Conservation (phyloP, 2,113 vertebrate genomes). For the Myiopsitta monachus region DNA sequence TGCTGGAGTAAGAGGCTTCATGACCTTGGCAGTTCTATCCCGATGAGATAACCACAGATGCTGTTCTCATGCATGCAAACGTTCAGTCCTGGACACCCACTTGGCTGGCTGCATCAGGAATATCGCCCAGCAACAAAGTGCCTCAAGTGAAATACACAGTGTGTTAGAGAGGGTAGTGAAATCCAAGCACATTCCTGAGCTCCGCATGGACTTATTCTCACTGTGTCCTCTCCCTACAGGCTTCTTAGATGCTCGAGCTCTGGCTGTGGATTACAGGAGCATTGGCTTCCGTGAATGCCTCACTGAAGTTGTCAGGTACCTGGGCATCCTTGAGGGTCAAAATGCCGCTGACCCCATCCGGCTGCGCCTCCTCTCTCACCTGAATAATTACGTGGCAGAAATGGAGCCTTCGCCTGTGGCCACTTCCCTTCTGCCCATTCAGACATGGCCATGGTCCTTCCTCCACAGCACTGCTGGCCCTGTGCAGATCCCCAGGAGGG, state of each 20-base stretch:
- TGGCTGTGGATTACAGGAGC: conserved; percentile 93
- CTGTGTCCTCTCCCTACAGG: conserved; percentile 68
- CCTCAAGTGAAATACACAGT: conserved; percentile 49
- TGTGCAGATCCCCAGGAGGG: conserved; percentile 67
- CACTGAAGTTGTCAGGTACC: conserved; percentile 90
- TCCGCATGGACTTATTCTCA: not conserved
- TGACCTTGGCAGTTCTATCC: not conserved
- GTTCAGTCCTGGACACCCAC: conserved; percentile 4
- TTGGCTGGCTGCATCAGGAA: conserved; percentile 9
- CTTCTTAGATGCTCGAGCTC: conserved; percentile 87
- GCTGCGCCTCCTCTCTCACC: conserved; percentile 90
- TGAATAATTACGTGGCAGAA: conserved; percentile 89
- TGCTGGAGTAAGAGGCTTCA: not conserved
- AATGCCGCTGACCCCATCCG: conserved; percentile 84
- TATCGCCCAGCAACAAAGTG: conserved; percentile 30
- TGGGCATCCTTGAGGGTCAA: conserved; percentile 85
- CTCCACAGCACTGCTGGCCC: conserved; percentile 71
- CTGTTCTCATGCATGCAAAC: not conserved
- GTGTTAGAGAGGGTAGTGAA: not conserved
- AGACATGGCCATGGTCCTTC: conserved; percentile 88
- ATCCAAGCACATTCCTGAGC: not conserved
- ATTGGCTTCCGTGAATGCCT: conserved; percentile 93
- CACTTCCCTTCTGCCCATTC: conserved; percentile 77
- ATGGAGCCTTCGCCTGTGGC: conserved; percentile 83
- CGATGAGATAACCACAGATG: not conserved